Percentiles rank a stretch among this genome's conserved stretches.
Conservation (phyloP, 2,888 invertebrate species). For the Crocallis elinguaria region DNA sequence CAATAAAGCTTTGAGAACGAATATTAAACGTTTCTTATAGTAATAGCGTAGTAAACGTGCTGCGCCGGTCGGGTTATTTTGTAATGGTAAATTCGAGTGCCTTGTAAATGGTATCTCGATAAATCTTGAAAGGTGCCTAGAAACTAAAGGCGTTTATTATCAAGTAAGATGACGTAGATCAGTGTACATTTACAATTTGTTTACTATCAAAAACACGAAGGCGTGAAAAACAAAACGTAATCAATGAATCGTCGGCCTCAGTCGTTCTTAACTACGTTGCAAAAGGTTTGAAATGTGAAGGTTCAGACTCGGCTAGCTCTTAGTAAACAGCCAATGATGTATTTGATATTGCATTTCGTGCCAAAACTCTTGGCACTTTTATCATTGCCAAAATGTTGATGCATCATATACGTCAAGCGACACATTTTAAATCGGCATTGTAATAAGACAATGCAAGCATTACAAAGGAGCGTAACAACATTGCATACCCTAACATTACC, state of each 20-base stretch:
- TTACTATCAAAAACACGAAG: no score
- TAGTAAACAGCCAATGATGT: constrained; percentile 1
- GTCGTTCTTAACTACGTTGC: not conserved
- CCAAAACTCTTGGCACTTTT: not conserved
- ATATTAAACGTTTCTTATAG: constrained; percentile 25
- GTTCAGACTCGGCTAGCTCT: constrained; percentile 1
- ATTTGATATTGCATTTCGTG: constrained; percentile 1
- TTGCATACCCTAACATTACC: constrained; percentile 38
- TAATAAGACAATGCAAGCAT: constrained; percentile 15
- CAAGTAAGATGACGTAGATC: not conserved
- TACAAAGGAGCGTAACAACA: constrained; percentile 24
- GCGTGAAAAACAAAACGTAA: no score
- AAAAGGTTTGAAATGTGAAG: constrained; percentile 15
- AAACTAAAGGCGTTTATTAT: not conserved
- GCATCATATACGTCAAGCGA: not conserved
- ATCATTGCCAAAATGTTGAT: not conserved
- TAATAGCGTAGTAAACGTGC: constrained; percentile 27
- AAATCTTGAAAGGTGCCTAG: constrained; percentile 2
- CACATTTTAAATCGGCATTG: constrained; percentile 7
- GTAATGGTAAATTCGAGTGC: constrained; percentile 21
- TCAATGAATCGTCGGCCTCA: no score
- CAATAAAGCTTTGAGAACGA: constrained; percentile 26
- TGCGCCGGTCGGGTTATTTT: constrained; percentile 25
- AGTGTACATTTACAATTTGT: no score
- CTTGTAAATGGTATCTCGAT: constrained; percentile 2